Conservation (phyloP, 2,797 vertebrate genomes). For the Psittacula echo region DNA sequence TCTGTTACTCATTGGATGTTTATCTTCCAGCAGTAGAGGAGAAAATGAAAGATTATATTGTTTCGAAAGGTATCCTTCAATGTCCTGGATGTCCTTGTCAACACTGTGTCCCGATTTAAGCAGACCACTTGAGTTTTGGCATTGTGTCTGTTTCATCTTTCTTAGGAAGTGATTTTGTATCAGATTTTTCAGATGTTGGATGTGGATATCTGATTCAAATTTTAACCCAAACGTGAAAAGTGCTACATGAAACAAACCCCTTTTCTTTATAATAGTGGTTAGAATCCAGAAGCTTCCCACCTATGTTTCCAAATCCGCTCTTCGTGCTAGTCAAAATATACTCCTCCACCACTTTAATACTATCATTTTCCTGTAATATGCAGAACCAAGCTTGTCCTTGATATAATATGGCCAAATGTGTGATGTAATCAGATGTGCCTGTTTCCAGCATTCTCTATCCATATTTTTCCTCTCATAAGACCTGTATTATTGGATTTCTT, state of each 20-base stretch:
- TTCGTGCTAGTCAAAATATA: conserved; percentile 53
- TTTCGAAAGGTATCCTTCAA: background rate
- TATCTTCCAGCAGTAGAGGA: background rate
- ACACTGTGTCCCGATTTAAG: background rate
- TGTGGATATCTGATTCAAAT: background rate
- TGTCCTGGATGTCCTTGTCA: background rate
- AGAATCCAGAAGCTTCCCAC: conserved; percentile 49
- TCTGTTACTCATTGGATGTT: background rate
- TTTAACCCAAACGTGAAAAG: background rate
- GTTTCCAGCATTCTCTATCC: background rate
- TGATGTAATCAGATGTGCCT: background rate
- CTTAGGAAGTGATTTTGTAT: background rate
- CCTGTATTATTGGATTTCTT: background rate
- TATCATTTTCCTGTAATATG: background rate
- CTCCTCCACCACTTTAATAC: conserved; percentile 25
- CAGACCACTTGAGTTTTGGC: background rate
- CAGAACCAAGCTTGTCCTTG: background rate
- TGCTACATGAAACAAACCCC: background rate
- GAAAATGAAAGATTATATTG: background rate
- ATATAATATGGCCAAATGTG: background rate
- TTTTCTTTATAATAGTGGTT: background rate
- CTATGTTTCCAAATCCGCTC: conserved; percentile 22
- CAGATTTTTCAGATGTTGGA: background rate
- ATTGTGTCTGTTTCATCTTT: background rate
- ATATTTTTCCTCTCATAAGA: background rate